Evolutionary conservation across 2,113 vertebrate species (phyloP), one percentile per base, ranked within the genome.

Genomic region (Herpailurus yagouaroundi): DNA sequence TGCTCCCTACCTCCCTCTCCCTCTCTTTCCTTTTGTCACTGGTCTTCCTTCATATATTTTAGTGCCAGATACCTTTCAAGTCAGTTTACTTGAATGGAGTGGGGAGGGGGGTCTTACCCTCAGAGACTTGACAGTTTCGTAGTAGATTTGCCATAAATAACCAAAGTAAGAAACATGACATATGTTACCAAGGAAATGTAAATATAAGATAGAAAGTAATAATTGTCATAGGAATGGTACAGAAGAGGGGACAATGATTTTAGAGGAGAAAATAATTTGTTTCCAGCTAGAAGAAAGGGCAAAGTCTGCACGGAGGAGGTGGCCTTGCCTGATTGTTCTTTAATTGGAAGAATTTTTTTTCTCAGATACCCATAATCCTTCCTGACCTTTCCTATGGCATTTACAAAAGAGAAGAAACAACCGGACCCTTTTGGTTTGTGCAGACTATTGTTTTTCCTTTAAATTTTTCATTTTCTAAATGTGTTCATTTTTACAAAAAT

Each of bases 161-260:
- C 27, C 27, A 85, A 38, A 77, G 64, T 85, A 50, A 74, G 52
- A 68, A 14, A 77, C 55, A 25, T 55, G 38, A 60, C 92, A 21
- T 71, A 63, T 79, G 23, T 83, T 91, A 68, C 71, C 79, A 88
- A 84, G 63, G 33, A 92, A 90, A 64, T 71, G 8, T 48, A 63
- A 82, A 23, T 45, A 48, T 8, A 92, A 87, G 82, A 50, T 55
- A 55, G 48, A 83, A 57, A 96, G 52, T 91, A 38, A 60, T 33
- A 83, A 15, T 84, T 84, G n/a, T 13, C 71, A 60, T 74, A 66
- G 25, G 15, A 91, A 88, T 74, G 55, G 29, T 27, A 23, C 19
- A 60, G 68, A 91, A 97, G 63, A 94, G 21, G 50, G 36, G 21
- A 18, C 66, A 66, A 74, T 79, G 60, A 60, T 92, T 97, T 91